Percentiles rank a stretch among this genome's conserved stretches.
Evolutionary conservation across 2,888 invertebrate species (phyloP).

Genomic region (Hemicrepidius hirtus): DNA sequence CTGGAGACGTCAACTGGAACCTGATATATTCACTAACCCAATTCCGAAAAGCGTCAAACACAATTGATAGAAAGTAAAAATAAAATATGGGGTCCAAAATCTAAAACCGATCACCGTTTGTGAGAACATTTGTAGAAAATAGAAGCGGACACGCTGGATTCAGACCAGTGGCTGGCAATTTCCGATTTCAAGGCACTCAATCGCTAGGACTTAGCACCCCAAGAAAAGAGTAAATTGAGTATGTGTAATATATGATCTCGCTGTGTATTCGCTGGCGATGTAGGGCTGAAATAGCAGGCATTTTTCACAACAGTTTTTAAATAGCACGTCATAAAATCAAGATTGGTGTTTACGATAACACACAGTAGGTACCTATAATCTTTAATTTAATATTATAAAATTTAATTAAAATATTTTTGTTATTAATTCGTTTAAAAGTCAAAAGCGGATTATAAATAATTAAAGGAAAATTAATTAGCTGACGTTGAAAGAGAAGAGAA

Average conservation of each 20-base stretch:
- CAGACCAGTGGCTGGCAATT: conserved; percentile 30
- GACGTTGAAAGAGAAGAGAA: not conserved
- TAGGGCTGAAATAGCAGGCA: not conserved
- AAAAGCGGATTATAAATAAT: too few relatives aligned
- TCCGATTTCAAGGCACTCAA: conserved; percentile 35
- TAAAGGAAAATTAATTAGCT: too few relatives aligned
- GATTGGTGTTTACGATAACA: not conserved
- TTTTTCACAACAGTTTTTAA: conserved; percentile 3
- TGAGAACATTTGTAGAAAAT: conserved; percentile 24
- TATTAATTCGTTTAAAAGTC: too few relatives aligned
- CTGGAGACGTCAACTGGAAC: too few relatives aligned
- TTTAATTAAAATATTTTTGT: too few relatives aligned
- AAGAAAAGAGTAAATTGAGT: conserved; percentile 34
- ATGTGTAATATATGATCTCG: conserved; percentile 29
- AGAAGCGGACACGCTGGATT: conserved; percentile 22
- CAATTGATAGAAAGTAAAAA: not conserved
- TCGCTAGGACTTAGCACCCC: conserved; percentile 25
- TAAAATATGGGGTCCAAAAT: conserved; percentile 4
- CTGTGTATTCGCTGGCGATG: conserved; percentile 8
- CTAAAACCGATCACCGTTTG: conserved; percentile 23
- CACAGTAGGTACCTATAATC: too few relatives aligned
- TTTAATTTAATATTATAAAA: too few relatives aligned
- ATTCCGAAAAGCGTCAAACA: too few relatives aligned
- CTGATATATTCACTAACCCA: too few relatives aligned
- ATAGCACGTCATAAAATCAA: not conserved